These are phyloP conservation scores for Lycopodina hypogea DNA, from an alignment of 37 sponge, comb jelly and placozoan genomes.

Conservation along the genomic window DNA sequence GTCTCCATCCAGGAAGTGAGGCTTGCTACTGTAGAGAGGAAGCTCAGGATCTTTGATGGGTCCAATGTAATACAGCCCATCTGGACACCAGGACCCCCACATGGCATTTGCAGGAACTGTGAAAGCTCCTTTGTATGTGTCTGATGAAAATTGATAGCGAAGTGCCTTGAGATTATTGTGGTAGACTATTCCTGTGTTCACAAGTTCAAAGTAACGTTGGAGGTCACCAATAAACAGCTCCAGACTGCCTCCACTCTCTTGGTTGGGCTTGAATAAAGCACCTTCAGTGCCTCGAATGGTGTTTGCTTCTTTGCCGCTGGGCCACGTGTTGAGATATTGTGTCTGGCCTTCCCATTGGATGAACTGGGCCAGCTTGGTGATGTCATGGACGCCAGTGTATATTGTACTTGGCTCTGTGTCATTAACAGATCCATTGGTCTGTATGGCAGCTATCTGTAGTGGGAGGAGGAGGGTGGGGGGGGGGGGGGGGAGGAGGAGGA, in stretches of 20 bases:
- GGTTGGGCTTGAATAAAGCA: constrained; percentile 68
- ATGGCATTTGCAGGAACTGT: constrained; percentile 49
- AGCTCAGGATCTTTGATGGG: constrained; percentile 37
- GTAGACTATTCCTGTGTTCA: constrained; percentile 18
- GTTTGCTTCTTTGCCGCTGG: constrained; percentile 56
- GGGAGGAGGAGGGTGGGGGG: neutral
- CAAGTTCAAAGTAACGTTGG: constrained; percentile 60
- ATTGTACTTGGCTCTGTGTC: constrained; percentile 46
- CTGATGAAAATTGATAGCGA: constrained; percentile 37
- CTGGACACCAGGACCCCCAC: constrained; percentile 60
- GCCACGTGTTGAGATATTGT: constrained; percentile 10
- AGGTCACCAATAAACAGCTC: constrained; percentile 68
- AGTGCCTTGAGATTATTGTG: constrained; percentile 50
- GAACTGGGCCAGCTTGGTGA: constrained; percentile 46
- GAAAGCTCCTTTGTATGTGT: constrained; percentile 46
- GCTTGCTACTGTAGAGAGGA: constrained; percentile 78
- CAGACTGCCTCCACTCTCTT: constrained; percentile 47
- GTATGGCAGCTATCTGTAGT: constrained; percentile 14
- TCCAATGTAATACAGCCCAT: constrained; percentile 77
- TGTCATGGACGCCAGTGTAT: constrained; percentile 60
- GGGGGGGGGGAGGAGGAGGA: neutral
- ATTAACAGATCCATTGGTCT: constrained; percentile 43
- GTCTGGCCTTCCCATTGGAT: constrained; percentile 66
- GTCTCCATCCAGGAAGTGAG: constrained; percentile 83
- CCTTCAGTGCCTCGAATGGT: constrained; percentile 81